Percentiles rank a stretch among this genome's conserved stretches.
phyloP scores from a whole-genome alignment of 2,888 invertebrate genomes.

The Notodonta dromedarius region DNA sequence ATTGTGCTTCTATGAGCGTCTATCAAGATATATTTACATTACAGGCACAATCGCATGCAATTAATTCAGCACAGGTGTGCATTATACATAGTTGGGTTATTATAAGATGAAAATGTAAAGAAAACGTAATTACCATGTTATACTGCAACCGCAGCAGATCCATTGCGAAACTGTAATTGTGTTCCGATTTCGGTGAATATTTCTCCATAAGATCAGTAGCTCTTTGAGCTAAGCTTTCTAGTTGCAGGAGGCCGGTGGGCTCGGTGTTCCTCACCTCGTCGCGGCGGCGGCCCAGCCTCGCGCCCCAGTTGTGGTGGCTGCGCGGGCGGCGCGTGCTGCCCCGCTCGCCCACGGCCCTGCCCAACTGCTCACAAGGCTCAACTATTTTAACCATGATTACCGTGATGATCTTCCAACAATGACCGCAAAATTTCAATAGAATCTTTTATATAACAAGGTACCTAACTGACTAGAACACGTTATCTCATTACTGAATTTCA shows the following conservation, averaged over 20 bases:
- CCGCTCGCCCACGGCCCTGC: slow-evolving; percentile 27
- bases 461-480: slow-evolving; percentile 12
- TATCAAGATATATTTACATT: too few species aligned
- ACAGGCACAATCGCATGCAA: too few species aligned
- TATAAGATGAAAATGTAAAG: neutral
- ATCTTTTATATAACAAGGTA: slow-evolving; percentile 2
- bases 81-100: too few species aligned
- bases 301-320: slow-evolving; percentile 49
- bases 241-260: slow-evolving; percentile 46
- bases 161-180: slow-evolving; percentile 49
- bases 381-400: slow-evolving; percentile 56
- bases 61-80: too few species aligned
- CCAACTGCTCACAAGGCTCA: slow-evolving; percentile 32
- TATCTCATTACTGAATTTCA: slow-evolving; percentile 14
- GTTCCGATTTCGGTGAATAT: slow-evolving; percentile 36
- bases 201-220: slow-evolving; percentile 54
- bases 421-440: slow-evolving; percentile 2
- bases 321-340: slow-evolving; percentile 30
- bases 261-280: slow-evolving; percentile 27
- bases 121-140: slow-evolving; percentile 50
- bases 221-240: slow-evolving; percentile 48
- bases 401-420: slow-evolving; percentile 10
- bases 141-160: slow-evolving; percentile 57
- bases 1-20: too few species aligned
- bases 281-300: slow-evolving; percentile 38